Conservation (phyloP, 1,140 invertebrate genomes). For the Tetramorium parvispinum region DNA sequence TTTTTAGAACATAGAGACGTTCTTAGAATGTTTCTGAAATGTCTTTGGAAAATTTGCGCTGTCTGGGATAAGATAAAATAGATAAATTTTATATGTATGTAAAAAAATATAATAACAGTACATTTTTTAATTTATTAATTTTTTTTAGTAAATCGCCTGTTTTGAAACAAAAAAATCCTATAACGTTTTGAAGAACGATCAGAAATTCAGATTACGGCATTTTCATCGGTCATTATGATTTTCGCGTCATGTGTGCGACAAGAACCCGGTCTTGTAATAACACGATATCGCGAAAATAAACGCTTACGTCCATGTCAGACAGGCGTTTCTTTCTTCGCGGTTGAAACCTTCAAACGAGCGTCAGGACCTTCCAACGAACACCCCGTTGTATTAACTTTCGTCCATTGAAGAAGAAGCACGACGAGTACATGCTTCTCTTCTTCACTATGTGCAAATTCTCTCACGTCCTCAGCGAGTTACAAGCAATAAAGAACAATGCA, state of each 20-base stretch:
- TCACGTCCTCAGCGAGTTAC: constrained; percentile 10
- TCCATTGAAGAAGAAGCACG: constrained; percentile 64
- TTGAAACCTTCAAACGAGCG: constrained; percentile 56
- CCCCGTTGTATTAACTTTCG: constrained; percentile 54
- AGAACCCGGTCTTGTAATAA: constrained; percentile 52
- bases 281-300: constrained; percentile 53
- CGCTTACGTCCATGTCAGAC: constrained; percentile 46
- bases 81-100: background rate
- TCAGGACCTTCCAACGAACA: constrained; percentile 53
- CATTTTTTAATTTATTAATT: background rate
- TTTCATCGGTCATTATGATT: background rate
- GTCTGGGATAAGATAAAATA: background rate
- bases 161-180: background rate
- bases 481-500: constrained; percentile 36
- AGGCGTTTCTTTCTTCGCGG: constrained; percentile 56
- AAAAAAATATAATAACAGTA: background rate
- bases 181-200: background rate
- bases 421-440: background rate
- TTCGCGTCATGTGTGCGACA: constrained; percentile 27
- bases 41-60: too few relatives aligned
- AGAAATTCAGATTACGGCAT: background rate
- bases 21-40: too few relatives aligned
- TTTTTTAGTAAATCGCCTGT: background rate
- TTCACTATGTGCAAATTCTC: constrained; percentile 7
- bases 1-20: too few relatives aligned